These are phyloP conservation scores for Theristicus caerulescens DNA, from an alignment of 2,113 vertebrate genomes.

Conservation along the genomic window DNA sequence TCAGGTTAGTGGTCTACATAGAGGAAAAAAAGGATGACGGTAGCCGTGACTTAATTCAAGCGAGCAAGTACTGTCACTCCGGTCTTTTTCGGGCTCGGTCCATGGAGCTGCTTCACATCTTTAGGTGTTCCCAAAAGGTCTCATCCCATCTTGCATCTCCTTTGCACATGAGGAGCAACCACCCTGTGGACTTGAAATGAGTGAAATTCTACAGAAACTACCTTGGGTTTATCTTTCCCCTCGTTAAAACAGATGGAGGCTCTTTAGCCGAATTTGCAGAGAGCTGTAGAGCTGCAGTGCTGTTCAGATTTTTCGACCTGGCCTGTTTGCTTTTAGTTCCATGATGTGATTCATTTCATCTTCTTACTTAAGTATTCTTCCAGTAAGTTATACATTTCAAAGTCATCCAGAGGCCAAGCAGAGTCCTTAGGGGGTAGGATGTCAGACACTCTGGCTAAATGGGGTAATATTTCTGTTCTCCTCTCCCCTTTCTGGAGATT, in stretches of 20 bases:
- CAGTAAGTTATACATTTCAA: not conserved
- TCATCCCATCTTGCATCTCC: not conserved
- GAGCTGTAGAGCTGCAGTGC: not conserved
- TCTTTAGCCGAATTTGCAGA: not conserved
- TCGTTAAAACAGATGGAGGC: not conserved
- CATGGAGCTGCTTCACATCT: not conserved
- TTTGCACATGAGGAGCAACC: not conserved
- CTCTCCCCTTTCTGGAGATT: not conserved
- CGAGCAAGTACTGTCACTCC: rapidly evolving
- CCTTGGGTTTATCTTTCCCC: not conserved
- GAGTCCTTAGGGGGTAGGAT: not conserved
- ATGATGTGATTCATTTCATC: not conserved
- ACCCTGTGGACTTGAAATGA: not conserved
- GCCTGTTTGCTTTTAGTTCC: not conserved
- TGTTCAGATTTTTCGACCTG: not conserved
- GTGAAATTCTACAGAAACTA: not conserved
- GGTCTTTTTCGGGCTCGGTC: not conserved
- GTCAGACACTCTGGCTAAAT: not conserved
- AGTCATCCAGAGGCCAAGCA: not conserved
- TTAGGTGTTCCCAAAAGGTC: not conserved
- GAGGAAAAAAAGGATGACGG: not conserved
- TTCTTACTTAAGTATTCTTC: not conserved
- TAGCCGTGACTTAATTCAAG: not conserved
- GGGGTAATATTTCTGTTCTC: not conserved
- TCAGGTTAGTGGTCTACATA: not conserved